Evolutionary conservation across 2,113 vertebrate genomes (phyloP).

Genomic region (Callaeas wilsoni): DNA sequence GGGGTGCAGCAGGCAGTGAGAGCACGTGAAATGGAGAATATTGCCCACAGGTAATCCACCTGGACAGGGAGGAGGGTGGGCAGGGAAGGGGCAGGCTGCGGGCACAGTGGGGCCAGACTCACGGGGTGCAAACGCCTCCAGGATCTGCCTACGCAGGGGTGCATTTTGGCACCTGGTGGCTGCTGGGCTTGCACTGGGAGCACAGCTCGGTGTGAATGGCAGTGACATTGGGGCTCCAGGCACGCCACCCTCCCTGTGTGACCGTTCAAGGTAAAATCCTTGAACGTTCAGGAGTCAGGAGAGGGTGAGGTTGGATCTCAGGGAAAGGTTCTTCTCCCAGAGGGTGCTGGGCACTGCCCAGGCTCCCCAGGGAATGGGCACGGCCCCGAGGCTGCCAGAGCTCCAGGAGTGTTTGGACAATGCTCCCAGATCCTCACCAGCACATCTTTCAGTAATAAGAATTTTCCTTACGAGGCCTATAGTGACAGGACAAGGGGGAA

Average conservation of each 20-base stretch:
- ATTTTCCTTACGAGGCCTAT: fast-evolving
- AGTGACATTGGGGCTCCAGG: not conserved
- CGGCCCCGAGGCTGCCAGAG: not conserved
- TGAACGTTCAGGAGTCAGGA: not conserved
- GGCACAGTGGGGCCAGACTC: fast-evolving
- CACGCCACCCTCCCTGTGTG: fast-evolving
- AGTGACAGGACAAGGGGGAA: not conserved
- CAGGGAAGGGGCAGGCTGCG: not conserved
- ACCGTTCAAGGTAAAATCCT: not conserved
- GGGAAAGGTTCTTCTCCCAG: not conserved
- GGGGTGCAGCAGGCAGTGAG: not conserved
- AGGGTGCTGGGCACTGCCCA: not conserved
- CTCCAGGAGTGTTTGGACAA: fast-evolving
- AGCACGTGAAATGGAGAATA: not conserved
- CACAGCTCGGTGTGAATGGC: fast-evolving
- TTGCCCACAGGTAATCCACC: not conserved
- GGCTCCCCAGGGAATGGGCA: not conserved
- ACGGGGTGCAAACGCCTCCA: fast-evolving
- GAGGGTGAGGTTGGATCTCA: not conserved
- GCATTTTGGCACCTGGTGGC: not conserved
- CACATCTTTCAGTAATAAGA: fast-evolving
- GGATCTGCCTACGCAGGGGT: fast-evolving
- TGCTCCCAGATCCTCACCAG: fast-evolving
- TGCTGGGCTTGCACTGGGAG: not conserved
- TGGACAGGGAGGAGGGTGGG: not conserved